Evolutionary conservation across 2,113 vertebrate species (phyloP).

Genomic region (Gnathonemus longibarbis): DNA sequence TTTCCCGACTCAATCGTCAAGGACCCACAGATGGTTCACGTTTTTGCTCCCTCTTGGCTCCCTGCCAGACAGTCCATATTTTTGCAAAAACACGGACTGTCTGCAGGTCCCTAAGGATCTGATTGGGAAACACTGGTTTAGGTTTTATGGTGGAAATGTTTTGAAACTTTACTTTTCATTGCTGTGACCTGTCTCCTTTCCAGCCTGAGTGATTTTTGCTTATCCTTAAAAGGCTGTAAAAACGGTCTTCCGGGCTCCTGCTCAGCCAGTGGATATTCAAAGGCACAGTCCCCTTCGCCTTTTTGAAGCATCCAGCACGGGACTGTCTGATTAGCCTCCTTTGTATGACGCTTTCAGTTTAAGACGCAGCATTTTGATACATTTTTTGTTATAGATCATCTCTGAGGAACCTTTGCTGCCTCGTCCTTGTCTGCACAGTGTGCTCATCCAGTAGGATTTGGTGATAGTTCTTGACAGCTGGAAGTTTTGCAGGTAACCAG

Average conservation of each 20-base stretch:
- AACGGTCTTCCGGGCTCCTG: background rate
- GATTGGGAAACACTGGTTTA: constrained; percentile 1
- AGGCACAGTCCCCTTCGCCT: background rate
- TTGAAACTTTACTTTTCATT: constrained; percentile 52
- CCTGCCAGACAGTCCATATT: background rate
- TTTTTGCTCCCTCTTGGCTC: background rate
- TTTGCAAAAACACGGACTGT: background rate
- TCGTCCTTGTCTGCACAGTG: background rate
- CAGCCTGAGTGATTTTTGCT: background rate
- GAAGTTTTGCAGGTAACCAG: background rate
- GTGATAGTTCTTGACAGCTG: background rate
- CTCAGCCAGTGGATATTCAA: constrained; percentile 8
- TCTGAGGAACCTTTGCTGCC: background rate
- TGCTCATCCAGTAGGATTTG: background rate
- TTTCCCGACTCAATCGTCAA: background rate
- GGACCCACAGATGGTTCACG: background rate
- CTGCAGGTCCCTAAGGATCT: background rate
- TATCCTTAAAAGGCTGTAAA: background rate
- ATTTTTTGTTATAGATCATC: constrained; percentile 10
- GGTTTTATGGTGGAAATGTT: constrained; percentile 37
- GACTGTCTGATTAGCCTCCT: background rate
- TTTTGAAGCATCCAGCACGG: background rate
- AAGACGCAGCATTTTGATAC: background rate
- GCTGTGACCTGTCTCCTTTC: constrained; percentile 12
- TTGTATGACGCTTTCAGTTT: constrained; percentile 7